Evolutionary conservation across 64 coral and sea anemone genomes (phyloP).

Genomic region (Dendrophyllia cribrosa): DNA sequence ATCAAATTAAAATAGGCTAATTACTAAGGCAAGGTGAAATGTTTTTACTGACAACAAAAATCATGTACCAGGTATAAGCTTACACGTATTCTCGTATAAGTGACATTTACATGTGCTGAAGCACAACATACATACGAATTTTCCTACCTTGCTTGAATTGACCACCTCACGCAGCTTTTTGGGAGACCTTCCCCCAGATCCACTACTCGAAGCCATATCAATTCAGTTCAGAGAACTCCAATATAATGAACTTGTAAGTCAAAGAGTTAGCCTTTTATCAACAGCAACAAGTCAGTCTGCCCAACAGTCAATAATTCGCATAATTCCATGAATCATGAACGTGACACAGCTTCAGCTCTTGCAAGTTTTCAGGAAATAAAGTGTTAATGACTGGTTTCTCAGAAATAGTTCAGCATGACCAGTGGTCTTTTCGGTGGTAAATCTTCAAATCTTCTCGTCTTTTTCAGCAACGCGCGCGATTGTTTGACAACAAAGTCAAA

Average conservation of each 20-base stretch:
- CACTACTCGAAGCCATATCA: slow-evolving; percentile 69
- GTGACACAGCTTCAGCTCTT: too few relatives aligned
- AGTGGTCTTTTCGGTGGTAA: not conserved
- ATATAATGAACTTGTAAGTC: too few relatives aligned
- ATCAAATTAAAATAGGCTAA: too few relatives aligned
- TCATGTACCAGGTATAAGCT: too few relatives aligned
- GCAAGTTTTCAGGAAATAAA: too few relatives aligned
- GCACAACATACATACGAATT: not conserved
- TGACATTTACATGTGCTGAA: too few relatives aligned
- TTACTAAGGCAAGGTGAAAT: too few relatives aligned
- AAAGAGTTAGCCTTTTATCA: too few relatives aligned
- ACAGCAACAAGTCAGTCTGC: not conserved
- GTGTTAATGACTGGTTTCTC: not conserved
- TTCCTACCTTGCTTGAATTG: slow-evolving; percentile 62
- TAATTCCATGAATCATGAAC: too few relatives aligned
- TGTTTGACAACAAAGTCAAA: slow-evolving; percentile 1
- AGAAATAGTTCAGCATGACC: not conserved
- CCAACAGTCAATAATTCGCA: not conserved
- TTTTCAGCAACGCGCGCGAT: not conserved
- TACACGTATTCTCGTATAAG: too few relatives aligned
- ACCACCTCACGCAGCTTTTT: slow-evolving; percentile 40
- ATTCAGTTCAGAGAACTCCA: not conserved
- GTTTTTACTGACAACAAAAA: too few relatives aligned
- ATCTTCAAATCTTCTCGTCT: not conserved
- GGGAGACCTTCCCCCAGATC: slow-evolving; percentile 59